Percentiles rank a stretch among this genome's conserved stretches.
phyloP scores from a whole-genome alignment of 2,113 vertebrate species.

The Natator depressus region DNA sequence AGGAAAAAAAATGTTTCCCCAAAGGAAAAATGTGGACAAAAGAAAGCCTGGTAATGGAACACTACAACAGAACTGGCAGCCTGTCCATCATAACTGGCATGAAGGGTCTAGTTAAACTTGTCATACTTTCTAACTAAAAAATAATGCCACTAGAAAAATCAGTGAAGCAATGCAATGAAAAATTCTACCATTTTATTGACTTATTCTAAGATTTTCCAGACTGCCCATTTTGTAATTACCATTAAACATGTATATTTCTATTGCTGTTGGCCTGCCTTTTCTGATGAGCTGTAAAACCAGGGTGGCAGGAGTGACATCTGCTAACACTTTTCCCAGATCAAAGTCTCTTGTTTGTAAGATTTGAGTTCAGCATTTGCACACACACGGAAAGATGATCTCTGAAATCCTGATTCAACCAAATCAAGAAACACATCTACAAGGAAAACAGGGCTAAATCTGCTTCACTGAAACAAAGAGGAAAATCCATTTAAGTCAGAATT shows the following conservation, averaged over 20 bases:
- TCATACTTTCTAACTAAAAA: constrained; percentile 16
- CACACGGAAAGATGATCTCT: not conserved
- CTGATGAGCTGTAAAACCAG: not conserved
- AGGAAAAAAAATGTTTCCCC: not conserved
- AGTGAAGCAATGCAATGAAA: not conserved
- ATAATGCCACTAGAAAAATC: not conserved
- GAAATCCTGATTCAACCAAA: constrained; percentile 11
- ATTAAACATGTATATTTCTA: constrained; percentile 32
- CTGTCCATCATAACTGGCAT: constrained; percentile 18
- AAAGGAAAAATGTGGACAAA: not conserved
- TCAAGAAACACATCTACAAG: not conserved
- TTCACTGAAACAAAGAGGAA: constrained; percentile 17
- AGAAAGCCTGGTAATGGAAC: not conserved
- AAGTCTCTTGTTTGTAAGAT: not conserved
- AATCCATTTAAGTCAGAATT: not conserved
- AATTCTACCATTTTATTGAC: not conserved
- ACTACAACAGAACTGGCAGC: constrained; percentile 9
- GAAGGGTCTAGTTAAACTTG: not conserved
- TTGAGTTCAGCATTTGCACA: not conserved
- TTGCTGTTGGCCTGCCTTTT: not conserved
- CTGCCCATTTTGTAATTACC: not conserved
- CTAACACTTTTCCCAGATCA: not conserved
- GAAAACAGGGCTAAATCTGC: not conserved
- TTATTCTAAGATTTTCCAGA: not conserved
- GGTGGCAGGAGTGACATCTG: not conserved